Evolutionary conservation across 2,113 vertebrate species (phyloP), one percentile per base, ranked within the genome.

Genomic region (Menura novaehollandiae): DNA sequence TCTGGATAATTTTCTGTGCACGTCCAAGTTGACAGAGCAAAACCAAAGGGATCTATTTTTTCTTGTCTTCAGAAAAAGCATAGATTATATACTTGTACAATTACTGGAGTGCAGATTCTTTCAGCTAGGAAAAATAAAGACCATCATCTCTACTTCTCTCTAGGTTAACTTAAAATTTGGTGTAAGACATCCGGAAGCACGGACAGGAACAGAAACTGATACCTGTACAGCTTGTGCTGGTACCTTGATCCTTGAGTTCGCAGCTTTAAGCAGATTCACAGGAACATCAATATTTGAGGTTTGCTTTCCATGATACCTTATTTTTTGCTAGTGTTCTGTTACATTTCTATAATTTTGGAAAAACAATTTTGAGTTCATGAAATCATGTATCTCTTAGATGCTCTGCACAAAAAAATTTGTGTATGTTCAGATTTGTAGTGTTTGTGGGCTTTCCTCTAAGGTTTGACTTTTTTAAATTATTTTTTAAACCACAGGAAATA

Each of bases 161-260:
- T 94, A 99, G 99, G 98, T 99, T 84, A 99, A 99, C 92, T 97
- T 99, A 93, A 99, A 99, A 96, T 97, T 99, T 85, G 99, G 99
- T 16, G 98, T 99, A 67, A 98, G 98, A 94, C 99, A 99, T 95
- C 99, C 99, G 27, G 99, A 99, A 94, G 98, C 99, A 26, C 98
- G 99, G 60, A 99, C 99, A 4, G 99, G 99, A 96, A 99, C 99
- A 15, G 99, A 99, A 95, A 99, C 99, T 0, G 99, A 99, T 89
- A 99, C 99, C 80, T 99, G 99, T 76, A 99, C 99, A 16, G 99
- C 99, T 24, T 99, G 99, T 92, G 99, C 99, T 2, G 99, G 99
- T 28, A 99, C 99, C 85, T 98, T 99, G 94, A 99, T 99, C 96
- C 98, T 99, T 76, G 99, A 99, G 97, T 99, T 99, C 97, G 99